Conservation (phyloP, 2,797 vertebrate genomes). For the Alfaro cultratus region DNA sequence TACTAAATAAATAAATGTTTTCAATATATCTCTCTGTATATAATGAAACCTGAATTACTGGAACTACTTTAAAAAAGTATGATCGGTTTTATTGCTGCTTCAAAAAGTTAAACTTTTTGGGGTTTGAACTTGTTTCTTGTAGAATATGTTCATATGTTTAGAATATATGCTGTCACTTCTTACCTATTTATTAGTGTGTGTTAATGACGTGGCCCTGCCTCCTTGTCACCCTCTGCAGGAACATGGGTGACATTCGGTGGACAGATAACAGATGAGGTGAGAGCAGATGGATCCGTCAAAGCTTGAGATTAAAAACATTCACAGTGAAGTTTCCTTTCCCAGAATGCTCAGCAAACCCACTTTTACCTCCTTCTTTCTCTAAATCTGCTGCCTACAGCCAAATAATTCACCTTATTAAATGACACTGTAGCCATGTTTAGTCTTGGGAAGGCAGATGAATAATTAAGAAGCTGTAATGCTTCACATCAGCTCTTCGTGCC, state of each 20-base stretch:
- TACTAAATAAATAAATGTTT: neutral
- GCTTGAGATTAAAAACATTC: conserved; percentile 48
- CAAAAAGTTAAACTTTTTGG: neutral
- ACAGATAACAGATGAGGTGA: conserved; percentile 98
- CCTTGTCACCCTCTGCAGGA: conserved; percentile 73
- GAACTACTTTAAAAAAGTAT: neutral
- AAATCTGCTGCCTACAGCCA: conserved; percentile 25
- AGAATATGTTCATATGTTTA: neutral
- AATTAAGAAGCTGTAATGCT: conserved; percentile 45
- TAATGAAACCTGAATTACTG: neutral
- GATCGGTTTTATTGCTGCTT: conserved; percentile 5
- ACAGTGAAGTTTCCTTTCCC: conserved; percentile 31
- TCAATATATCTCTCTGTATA: neutral
- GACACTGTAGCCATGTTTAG: conserved; percentile 9
- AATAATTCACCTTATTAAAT: conserved; percentile 21
- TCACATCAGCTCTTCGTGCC: conserved; percentile 31
- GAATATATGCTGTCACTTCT: conserved; percentile 9
- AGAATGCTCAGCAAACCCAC: conserved; percentile 42
- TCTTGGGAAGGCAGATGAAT: conserved; percentile 39
- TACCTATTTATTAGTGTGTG: conserved; percentile 22
- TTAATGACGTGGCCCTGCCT: conserved; percentile 27
- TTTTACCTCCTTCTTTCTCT: conserved; percentile 35
- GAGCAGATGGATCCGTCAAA: conserved; percentile 63
- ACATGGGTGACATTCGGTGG: conserved; percentile 99
- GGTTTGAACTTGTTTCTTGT: conserved; percentile 8